Conservation (phyloP, 2,888 invertebrate genomes). For the Cancer borealis region DNA sequence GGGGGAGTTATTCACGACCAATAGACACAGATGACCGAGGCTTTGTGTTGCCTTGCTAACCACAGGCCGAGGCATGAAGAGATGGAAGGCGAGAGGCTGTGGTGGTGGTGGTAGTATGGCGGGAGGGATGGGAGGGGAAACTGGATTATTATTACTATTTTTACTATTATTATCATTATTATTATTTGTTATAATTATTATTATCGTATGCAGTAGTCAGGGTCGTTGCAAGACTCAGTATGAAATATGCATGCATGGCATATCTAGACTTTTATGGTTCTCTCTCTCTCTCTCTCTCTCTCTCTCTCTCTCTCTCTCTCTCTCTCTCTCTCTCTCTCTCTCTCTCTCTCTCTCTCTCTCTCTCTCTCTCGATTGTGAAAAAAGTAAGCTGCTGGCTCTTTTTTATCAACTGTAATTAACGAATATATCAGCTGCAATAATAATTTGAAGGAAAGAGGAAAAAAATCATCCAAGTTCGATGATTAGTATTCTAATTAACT, state of each 20-base stretch:
- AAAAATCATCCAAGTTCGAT: neutral
- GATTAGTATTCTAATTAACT: neutral
- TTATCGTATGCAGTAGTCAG: neutral
- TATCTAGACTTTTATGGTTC: neutral
- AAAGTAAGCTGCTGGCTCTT: neutral
- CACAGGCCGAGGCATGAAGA: neutral
- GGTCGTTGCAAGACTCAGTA: neutral
- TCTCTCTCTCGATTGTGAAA: neutral
- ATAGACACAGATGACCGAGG: slow-evolving; percentile 8
- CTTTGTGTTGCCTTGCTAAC: neutral
- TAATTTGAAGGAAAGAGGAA: neutral
- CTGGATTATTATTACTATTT: neutral
- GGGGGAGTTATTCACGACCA: neutral
- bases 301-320: slow-evolving; percentile 10
- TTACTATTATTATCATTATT: neutral
- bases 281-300: neutral
- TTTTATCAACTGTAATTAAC: neutral
- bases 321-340: slow-evolving; percentile 41
- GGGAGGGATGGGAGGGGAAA: neutral
- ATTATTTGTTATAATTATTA: neutral
- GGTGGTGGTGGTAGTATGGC: neutral
- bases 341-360: slow-evolving; percentile 51
- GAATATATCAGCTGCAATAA: slow-evolving; percentile 6
- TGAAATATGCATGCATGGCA: neutral
- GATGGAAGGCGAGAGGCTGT: neutral